Evolutionary conservation across 2,797 vertebrate genomes (phyloP), one percentile per base, ranked within the genome.

Genomic region (Poecilia gillii): DNA sequence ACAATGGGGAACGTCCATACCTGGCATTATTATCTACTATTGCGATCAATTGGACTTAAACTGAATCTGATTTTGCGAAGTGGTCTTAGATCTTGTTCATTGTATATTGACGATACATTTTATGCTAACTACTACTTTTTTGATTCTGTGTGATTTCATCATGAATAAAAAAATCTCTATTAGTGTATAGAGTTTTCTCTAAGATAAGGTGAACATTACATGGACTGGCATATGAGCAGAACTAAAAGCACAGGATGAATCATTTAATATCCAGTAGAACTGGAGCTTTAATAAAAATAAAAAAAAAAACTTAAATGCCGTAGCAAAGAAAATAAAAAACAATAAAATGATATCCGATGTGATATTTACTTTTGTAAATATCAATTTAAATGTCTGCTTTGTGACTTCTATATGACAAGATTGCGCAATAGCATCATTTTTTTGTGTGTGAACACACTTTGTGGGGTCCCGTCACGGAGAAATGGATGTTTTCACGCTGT

Each of bases 271-370:
- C 31, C 14, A n/a, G 51, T n/a, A 76, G 9, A 43, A 70, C 66
- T 70, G 25, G 23, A 55, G 9, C 28, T 31, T 12, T 25, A 20
- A 18, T 23, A 1, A 16, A 8, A n/a, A n/a, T n/a, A 12, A 16
- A 8, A 28, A 59, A n/a, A 28, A 59, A n/a, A 7, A 77, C 59
- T 77, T 43, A 80, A 57, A 9, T 82, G 31, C 14, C 39, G 41
- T 20, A 80, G 13, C 55, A 78, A 73, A 76, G 41, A 70, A 74
- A 81, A 81, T 72, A 85, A 81, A 77, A 72, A 84, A 53, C 43
- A 41, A 81, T 76, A 87, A 72, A 43, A 62, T 68, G 1, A 41
- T 71, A n/a, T 45, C 9, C 13, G 1, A 71, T 28, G 41, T 71
- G 1, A 66, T 49, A 13, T 4, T 0, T 4, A 45, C 23, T 55